Evolutionary conservation across 2,888 invertebrate species (phyloP).

Genomic region (Leptogaster cylindrica): DNA sequence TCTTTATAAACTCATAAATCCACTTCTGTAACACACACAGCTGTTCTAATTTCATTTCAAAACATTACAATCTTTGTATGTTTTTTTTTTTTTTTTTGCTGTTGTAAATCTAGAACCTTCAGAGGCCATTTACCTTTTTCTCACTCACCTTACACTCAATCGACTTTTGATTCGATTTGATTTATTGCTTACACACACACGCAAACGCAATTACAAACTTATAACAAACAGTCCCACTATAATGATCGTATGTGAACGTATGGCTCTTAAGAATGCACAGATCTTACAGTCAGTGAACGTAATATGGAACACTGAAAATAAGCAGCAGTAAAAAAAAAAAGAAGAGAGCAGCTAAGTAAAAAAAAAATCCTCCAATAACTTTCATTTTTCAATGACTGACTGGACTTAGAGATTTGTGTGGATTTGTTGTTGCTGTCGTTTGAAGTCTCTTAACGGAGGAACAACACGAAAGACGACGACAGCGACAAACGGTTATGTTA

Average conservation of each 20-base stretch:
- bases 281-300: background rate
- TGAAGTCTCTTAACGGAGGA: background rate
- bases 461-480: background rate
- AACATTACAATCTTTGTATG: too few relatives aligned
- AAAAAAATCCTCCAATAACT: constrained; percentile 51
- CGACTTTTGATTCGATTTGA: constrained; percentile 27
- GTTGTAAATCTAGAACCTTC: constrained; percentile 53
- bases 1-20: too few relatives aligned
- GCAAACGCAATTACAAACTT: background rate
- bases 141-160: constrained; percentile 33
- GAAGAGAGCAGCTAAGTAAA: too few relatives aligned
- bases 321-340: constrained; percentile 20
- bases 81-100: too few relatives aligned
- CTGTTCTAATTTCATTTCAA: too few relatives aligned
- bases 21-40: too few relatives aligned
- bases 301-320: constrained; percentile 15
- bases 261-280: background rate
- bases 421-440: too few relatives aligned
- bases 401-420: constrained; percentile 1
- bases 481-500: background rate
- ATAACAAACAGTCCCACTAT: background rate
- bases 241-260: background rate
- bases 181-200: constrained; percentile 18
- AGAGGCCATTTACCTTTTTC: constrained; percentile 55
- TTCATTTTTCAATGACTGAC: constrained; percentile 61